Base-by-base conservation (phyloP, 2,113 vertebrate genomes). In the Zingel zingel region DNA sequence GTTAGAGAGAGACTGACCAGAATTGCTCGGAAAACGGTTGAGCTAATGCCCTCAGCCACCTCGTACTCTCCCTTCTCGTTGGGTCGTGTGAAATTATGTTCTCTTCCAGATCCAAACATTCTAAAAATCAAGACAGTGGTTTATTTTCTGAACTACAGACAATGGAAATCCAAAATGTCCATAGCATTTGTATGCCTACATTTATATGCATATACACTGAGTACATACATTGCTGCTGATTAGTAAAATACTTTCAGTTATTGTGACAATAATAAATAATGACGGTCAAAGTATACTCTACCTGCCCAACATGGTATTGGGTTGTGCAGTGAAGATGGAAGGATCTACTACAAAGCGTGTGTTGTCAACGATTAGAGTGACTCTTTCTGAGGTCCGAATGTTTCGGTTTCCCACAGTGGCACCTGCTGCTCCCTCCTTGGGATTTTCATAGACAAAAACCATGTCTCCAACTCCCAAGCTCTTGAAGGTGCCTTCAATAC, bases 251-350 rank as follows among this genome's bases (percentile, higher is more conserved):
- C 3, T 21, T n/a, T 58, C 3, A 68, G 10, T 36, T 15, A 18
- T 9, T 54, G 25, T 39, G 33, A 21, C 21, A 4, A 27, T 23
- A 56, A 64, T 14, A 5, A 56, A 0, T 27, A 27, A 70, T 18
- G 1, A 57, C 2, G 12, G 50, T 25, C 3, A 58, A 45, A 39
- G 25, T 25, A 18, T 58, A 58, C 58, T 58, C 6, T 93, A 99
- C 98, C 98, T 98, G 94, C 98, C 98, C 96, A 99, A 93, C 98
- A 99, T 99, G 19, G 98, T 99, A 86, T 99, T 99, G 87, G 98
- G 98, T 39, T 99, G 98, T 82, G 98, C 98, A 9, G 97, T 99
- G 89, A 99, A 99, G 93, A 99, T 98, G 39, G 97, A 95, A 53
- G 98, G 97, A 93, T 99, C 98, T 50, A 99, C 98, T 73, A 99